Conservation (phyloP, 2,797 vertebrate genomes). For the Remorina albescens region DNA sequence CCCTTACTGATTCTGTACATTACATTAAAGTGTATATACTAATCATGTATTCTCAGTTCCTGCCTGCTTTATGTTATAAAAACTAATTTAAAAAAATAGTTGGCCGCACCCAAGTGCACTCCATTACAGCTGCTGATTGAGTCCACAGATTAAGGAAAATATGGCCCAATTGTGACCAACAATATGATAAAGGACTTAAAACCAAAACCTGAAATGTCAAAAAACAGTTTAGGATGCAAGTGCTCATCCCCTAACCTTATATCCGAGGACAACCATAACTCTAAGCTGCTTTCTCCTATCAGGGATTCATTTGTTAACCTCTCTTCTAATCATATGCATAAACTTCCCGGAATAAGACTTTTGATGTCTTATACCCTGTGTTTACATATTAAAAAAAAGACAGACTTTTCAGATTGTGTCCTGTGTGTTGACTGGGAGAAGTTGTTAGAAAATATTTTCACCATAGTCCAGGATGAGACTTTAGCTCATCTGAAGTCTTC, state of each 20-base stretch:
- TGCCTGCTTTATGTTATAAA: background rate
- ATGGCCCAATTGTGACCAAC: slow-evolving; percentile 26
- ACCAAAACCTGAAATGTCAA: slow-evolving; percentile 44
- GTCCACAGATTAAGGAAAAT: slow-evolving; percentile 19
- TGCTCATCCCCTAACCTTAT: slow-evolving; percentile 60
- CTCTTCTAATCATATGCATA: slow-evolving; percentile 42
- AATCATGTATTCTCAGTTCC: background rate
- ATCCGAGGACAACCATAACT: slow-evolving; percentile 51
- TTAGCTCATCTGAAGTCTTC: background rate
- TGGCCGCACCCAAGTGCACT: too few species aligned
- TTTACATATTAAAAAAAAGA: slow-evolving; percentile 6
- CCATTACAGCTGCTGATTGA: too few species aligned
- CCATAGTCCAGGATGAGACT: background rate
- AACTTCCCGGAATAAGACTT: slow-evolving; percentile 35
- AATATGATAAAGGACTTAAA: slow-evolving; percentile 47
- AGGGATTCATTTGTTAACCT: slow-evolving; percentile 55
- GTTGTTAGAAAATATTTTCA: slow-evolving; percentile 5
- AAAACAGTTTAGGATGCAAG: slow-evolving; percentile 39
- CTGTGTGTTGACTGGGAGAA: slow-evolving; percentile 5
- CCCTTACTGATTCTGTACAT: too few species aligned
- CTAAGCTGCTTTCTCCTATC: slow-evolving; percentile 58
- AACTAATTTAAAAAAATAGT: too few species aligned
- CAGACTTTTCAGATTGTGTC: slow-evolving; percentile 19
- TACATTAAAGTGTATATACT: background rate
- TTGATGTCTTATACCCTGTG: slow-evolving; percentile 14